Conservation (phyloP, 2,797 vertebrate genomes). For the Oreortyx pictus region DNA sequence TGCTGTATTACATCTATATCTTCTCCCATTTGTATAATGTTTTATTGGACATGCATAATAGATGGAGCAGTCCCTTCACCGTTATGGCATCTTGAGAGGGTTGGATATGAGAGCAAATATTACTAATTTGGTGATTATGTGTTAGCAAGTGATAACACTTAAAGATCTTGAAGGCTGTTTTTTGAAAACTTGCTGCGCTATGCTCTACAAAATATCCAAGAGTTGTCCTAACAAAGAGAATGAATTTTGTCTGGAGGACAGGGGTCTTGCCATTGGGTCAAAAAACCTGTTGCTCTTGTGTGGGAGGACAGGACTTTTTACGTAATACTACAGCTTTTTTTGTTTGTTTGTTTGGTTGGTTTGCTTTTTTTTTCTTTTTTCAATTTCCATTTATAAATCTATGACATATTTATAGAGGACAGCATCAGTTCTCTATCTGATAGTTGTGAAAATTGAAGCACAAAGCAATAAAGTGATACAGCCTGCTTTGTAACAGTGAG, state of each 20-base stretch:
- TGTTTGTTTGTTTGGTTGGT: too few relatives aligned
- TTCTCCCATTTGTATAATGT: not conserved
- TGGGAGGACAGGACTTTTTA: not conserved
- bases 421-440: not conserved
- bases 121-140: not conserved
- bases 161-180: not conserved
- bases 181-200: not conserved
- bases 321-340: too few relatives aligned
- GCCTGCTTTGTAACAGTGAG: not conserved
- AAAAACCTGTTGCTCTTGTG: not conserved
- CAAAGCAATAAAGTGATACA: not conserved
- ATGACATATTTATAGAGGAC: not conserved
- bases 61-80: not conserved
- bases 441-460: not conserved
- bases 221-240: not conserved
- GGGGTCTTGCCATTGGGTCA: not conserved
- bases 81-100: not conserved
- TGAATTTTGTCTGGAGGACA: not conserved
- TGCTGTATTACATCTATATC: not conserved
- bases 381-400: not conserved
- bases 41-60: not conserved
- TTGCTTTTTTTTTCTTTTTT: not conserved
- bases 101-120: not conserved
- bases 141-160: not conserved
- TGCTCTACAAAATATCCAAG: not conserved